These are phyloP conservation scores for Mystacornis crossleyi DNA, from an alignment of 2,113 vertebrate species.

Conservation along the genomic window DNA sequence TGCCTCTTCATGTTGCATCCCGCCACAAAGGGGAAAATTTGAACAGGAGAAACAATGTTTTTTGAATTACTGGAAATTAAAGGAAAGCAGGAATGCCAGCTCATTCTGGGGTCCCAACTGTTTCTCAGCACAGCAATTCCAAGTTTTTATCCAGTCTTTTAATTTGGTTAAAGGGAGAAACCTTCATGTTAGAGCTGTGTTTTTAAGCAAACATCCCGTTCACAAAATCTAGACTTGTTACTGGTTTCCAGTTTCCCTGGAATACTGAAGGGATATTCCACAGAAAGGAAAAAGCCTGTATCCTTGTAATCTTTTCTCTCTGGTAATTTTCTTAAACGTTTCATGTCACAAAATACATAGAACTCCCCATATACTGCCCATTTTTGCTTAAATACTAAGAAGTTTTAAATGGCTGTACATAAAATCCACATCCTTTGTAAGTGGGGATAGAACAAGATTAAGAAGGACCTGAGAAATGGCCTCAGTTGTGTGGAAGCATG, in stretches of 20 bases:
- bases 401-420: neutral
- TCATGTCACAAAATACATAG: neutral
- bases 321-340: neutral
- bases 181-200: neutral
- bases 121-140: neutral
- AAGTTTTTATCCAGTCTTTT: neutral
- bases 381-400: neutral
- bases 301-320: neutral
- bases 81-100: neutral
- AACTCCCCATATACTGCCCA: neutral
- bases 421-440: neutral
- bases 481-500: neutral
- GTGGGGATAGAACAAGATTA: neutral
- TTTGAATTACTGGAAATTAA: constrained; percentile 44
- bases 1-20: constrained; percentile 53
- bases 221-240: neutral
- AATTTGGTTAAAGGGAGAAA: neutral
- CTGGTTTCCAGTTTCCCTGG: neutral
- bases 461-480: neutral
- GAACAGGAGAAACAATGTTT: constrained; percentile 21
- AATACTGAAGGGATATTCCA: neutral
- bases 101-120: neutral
- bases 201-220: neutral
- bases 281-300: neutral
- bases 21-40: constrained; percentile 12